A percentile compares a stretch with the other conserved stretches of the same genome.
Evolutionary conservation across 2,113 vertebrate genomes (phyloP).

Genomic region (Miniopterus natalensis): DNA sequence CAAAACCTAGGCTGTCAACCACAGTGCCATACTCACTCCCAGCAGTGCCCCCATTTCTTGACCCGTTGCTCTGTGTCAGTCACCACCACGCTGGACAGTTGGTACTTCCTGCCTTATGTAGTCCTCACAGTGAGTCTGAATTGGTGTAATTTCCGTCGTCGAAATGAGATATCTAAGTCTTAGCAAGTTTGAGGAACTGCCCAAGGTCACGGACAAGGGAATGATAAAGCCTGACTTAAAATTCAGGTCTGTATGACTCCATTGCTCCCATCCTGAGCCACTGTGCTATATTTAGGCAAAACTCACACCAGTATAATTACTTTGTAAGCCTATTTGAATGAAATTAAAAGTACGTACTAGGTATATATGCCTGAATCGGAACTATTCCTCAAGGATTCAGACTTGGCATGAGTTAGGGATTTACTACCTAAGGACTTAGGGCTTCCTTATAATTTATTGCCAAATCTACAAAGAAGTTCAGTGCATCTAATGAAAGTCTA

Average conservation of each 20-base stretch:
- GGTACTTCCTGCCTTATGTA: neutral
- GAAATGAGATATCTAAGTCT: neutral
- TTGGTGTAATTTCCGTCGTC: neutral
- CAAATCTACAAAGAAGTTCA: neutral
- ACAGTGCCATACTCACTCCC: neutral
- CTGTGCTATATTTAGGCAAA: conserved; percentile 1
- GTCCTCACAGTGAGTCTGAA: neutral
- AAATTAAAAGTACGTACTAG: conserved; percentile 16
- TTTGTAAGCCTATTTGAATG: neutral
- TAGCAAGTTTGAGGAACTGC: neutral
- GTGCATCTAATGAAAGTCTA: neutral
- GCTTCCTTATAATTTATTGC: conserved; percentile 13
- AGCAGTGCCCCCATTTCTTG: neutral
- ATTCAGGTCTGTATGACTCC: neutral
- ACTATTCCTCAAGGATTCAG: neutral
- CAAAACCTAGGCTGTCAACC: too few species aligned
- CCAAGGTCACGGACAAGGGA: neutral
- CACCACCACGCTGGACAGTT: neutral
- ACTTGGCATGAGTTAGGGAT: neutral
- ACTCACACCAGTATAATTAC: neutral
- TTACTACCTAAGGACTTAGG: neutral
- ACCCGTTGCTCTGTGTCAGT: neutral
- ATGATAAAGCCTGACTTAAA: neutral
- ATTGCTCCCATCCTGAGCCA: neutral
- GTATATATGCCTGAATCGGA: neutral